phyloP scores from a whole-genome alignment of 2,113 vertebrate species.

The Ammodytes dubius region DNA sequence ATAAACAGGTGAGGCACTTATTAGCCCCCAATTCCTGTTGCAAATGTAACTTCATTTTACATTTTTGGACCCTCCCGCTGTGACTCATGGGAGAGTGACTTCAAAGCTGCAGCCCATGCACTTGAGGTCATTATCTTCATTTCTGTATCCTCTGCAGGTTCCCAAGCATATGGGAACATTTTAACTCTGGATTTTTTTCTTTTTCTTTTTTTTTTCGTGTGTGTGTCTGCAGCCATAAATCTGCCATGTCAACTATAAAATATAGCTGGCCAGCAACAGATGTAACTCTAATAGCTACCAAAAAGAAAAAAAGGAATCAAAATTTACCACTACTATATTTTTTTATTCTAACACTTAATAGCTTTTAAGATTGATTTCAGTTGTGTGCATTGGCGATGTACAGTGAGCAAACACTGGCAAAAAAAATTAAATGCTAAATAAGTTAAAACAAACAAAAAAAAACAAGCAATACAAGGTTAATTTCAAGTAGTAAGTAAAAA shows the following conservation, averaged over 20 bases:
- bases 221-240: constrained; percentile 80
- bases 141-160: constrained; percentile 81
- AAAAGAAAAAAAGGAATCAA: constrained; percentile 73
- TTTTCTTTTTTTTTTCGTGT: constrained; percentile 32
- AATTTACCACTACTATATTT: constrained; percentile 70
- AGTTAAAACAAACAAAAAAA: no score
- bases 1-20: constrained; percentile 76
- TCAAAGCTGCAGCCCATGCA: constrained; percentile 73
- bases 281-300: constrained; percentile 76
- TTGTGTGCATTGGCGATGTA: constrained; percentile 43
- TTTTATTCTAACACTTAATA: constrained; percentile 58
- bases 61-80: constrained; percentile 51
- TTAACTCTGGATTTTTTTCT: constrained; percentile 72
- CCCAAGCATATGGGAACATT: constrained; percentile 85
- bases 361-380: constrained; percentile 48
- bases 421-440: no score
- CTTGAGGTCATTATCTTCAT: constrained; percentile 84
- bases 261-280: constrained; percentile 84
- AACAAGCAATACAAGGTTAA: no score
- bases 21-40: constrained; percentile 68
- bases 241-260: constrained; percentile 86
- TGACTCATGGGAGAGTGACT: constrained; percentile 71
- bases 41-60: constrained; percentile 78
- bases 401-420: constrained; percentile 19
- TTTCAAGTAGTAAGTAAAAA: no score